A percentile compares a stretch with the other conserved stretches of the same genome.
Evolutionary conservation across 2,888 invertebrate species (phyloP).

Genomic region (Stramonita haemastoma): DNA sequence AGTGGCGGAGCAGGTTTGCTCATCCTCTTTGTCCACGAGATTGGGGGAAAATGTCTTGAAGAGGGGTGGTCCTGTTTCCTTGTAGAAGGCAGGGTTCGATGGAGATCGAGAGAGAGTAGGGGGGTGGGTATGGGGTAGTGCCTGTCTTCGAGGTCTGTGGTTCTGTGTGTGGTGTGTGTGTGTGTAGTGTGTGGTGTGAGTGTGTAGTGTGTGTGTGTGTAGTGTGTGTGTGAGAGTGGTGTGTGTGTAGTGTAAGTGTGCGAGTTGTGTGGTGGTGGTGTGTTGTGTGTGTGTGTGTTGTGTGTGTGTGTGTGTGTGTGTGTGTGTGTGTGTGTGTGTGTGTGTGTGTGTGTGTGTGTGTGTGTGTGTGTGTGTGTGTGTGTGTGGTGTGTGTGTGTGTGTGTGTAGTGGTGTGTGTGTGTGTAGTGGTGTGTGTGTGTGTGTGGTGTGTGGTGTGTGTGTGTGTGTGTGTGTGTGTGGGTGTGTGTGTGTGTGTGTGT

Average conservation of each 20-base stretch:
- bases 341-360: background rate
- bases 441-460: too few relatives aligned
- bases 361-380: background rate
- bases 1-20: background rate
- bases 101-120: background rate
- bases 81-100: too few relatives aligned
- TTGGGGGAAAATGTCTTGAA: background rate
- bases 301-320: background rate
- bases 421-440: too few relatives aligned
- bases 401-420: too few relatives aligned
- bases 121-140: background rate
- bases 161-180: background rate
- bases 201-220: too few relatives aligned
- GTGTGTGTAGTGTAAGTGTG: background rate
- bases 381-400: background rate
- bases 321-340: conserved; percentile 3
- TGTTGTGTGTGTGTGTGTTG: background rate
- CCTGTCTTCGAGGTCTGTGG: background rate
- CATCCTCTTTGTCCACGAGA: conserved; percentile 9
- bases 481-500: too few relatives aligned
- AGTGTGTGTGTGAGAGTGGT: too few relatives aligned
- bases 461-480: too few relatives aligned
- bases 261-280: background rate
- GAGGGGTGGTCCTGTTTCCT: too few relatives aligned
- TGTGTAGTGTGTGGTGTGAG: too few relatives aligned